Base-by-base conservation (phyloP, 2,113 vertebrate genomes). In the Blennius ocellaris region DNA sequence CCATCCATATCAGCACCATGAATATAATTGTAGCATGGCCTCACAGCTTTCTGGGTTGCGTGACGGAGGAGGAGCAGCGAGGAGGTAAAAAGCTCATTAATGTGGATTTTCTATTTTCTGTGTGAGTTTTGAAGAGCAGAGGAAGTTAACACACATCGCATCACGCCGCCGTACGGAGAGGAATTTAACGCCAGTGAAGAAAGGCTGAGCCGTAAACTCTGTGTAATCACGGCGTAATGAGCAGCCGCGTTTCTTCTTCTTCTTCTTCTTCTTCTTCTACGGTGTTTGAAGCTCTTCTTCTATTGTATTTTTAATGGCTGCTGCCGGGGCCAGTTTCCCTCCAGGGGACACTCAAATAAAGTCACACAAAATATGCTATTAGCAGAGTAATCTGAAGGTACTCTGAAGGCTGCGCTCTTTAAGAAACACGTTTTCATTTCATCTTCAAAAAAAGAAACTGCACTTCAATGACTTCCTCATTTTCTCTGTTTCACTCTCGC, bases 241-340 rank as follows among this genome's bases (percentile, higher is more conserved):
- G 82, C 72, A 62, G 78, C 72, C 66, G 72, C 52, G 59, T 76
- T 54, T 80, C 64, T 60, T 81, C 75, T 60, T 81, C 75, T 62
- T 71, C 54, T 76, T 66, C 17, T 3, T 81, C 76, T 65, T 88
- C 75, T 60, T 81, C 75, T 62, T 71, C 54, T 76, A 61, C 73
- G 73, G 73, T 82, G 83, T 89, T 89, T 89, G 85, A 90, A 88
- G 87, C 67, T 66, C 17, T 3, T 81, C 76, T 65, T 88, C 75
- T 88, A 79, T 87, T 90, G 79, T 83, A 86, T 88, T 85, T 90
- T 83, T 86, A 90, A 87, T 88, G 86, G 57, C 64, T 55, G 66
- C 80, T 80, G 75, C 70, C 36, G 75, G 75, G 82, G 72, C 69
- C n/a, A 63, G 69, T 64, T 74, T 74, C 61, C 81, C 88, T 81